These are phyloP conservation scores for Ptiloglossa arizonensis DNA, from an alignment of 1,140 invertebrate species.

Conservation along the genomic window DNA sequence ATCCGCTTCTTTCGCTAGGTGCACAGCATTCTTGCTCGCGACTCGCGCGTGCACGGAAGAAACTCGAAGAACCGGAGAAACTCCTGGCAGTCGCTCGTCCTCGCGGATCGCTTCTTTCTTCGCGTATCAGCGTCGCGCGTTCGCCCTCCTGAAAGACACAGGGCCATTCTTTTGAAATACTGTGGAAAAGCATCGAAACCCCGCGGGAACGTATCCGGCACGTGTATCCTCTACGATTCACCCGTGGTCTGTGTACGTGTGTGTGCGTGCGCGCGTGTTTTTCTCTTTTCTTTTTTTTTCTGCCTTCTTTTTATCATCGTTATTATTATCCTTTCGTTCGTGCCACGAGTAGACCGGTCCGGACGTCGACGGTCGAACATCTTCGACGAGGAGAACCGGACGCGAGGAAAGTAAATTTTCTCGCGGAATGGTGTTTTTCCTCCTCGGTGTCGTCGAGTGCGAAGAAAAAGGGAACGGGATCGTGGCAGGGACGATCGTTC, in stretches of 20 bases:
- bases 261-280: neutral
- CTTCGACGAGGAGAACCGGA: too few species aligned
- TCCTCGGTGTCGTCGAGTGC: too few species aligned
- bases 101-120: neutral
- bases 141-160: neutral
- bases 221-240: too few species aligned
- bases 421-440: too few species aligned
- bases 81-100: neutral
- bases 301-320: too few species aligned
- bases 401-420: too few species aligned
- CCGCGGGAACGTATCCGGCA: neutral
- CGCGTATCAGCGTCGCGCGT: too few species aligned
- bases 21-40: slow-evolving; percentile 36
- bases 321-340: too few species aligned
- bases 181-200: neutral
- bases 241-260: too few species aligned
- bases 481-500: neutral
- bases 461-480: neutral
- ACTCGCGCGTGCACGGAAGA: slow-evolving; percentile 54
- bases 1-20: slow-evolving; percentile 52
- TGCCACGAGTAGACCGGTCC: too few species aligned
- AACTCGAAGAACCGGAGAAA: slow-evolving; percentile 24
- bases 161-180: neutral
- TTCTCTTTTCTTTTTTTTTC: neutral
- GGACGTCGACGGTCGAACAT: too few species aligned